Evolutionary conservation across 1,140 invertebrate species (phyloP).

Genomic region (Pseudobourletiella spinata): DNA sequence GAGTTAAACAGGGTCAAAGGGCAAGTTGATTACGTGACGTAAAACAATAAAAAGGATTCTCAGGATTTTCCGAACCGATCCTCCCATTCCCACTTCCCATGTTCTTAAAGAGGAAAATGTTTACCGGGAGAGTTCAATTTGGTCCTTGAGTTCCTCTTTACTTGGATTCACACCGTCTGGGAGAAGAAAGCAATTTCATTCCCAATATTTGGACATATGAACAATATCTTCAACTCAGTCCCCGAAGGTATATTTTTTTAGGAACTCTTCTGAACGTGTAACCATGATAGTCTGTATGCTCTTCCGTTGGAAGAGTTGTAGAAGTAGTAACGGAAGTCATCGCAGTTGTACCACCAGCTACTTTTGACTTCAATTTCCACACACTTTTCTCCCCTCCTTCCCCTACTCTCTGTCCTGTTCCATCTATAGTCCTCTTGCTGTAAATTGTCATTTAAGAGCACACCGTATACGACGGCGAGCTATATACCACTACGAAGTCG

Average conservation of each 20-base stretch:
- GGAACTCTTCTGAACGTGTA: conserved; percentile 3
- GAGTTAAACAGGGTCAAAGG: too few species aligned
- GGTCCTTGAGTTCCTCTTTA: not conserved
- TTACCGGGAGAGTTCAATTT: conserved; percentile 16
- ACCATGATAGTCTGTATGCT: not conserved
- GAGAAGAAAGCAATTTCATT: conserved; percentile 20
- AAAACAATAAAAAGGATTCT: too few species aligned
- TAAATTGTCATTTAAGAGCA: not conserved
- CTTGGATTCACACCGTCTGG: conserved; percentile 5
- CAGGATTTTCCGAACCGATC: too few species aligned
- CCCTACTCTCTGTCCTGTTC: not conserved
- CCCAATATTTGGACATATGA: conserved; percentile 20
- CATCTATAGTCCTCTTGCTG: not conserved
- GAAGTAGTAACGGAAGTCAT: too few species aligned
- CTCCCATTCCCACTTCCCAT: not conserved
- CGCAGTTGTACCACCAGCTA: not conserved
- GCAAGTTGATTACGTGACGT: too few species aligned
- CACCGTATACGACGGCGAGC: not conserved
- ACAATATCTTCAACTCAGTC: conserved; percentile 12
- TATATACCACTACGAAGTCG: not conserved
- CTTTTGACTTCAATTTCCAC: not conserved
- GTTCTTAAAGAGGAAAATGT: conserved; percentile 7
- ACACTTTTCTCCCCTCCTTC: not conserved
- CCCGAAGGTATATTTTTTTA: conserved; percentile 15
- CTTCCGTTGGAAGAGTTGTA: too few species aligned